Conservation (phyloP, 2,797 vertebrate species). For the Lepilemur septentrionalis region DNA sequence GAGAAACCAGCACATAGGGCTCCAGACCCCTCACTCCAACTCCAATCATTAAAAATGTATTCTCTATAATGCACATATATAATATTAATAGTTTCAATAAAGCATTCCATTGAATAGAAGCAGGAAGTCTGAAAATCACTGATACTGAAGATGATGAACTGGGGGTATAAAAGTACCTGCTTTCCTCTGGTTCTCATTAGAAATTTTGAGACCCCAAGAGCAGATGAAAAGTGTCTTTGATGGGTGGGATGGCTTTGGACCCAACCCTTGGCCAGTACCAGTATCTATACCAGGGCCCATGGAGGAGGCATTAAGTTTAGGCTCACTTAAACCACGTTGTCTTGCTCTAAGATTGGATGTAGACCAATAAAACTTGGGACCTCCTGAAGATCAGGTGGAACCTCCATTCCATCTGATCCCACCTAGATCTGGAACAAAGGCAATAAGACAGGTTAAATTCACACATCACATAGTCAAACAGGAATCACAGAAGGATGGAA, state of each 20-base stretch:
- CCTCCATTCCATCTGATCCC: background rate
- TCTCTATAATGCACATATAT: background rate
- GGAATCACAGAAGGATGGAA: background rate
- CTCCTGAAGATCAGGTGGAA: background rate
- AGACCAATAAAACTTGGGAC: background rate
- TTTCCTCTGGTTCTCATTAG: background rate
- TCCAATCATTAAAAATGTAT: background rate
- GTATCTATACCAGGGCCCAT: background rate
- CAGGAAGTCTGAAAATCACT: background rate
- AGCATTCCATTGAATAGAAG: background rate
- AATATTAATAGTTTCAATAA: background rate
- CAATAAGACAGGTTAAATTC: background rate
- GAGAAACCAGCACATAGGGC: conserved; percentile 12
- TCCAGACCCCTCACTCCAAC: background rate
- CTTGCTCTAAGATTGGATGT: background rate
- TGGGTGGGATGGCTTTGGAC: background rate
- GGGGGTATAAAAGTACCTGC: background rate
- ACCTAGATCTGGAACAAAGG: background rate
- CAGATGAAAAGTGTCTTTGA: background rate
- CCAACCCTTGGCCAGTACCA: background rate
- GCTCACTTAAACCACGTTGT: background rate
- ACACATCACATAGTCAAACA: background rate
- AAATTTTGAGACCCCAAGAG: background rate
- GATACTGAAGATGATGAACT: background rate
- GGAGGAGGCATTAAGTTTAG: background rate